phyloP scores from a whole-genome alignment of 2,113 vertebrate species.

The Suricata suricatta region DNA sequence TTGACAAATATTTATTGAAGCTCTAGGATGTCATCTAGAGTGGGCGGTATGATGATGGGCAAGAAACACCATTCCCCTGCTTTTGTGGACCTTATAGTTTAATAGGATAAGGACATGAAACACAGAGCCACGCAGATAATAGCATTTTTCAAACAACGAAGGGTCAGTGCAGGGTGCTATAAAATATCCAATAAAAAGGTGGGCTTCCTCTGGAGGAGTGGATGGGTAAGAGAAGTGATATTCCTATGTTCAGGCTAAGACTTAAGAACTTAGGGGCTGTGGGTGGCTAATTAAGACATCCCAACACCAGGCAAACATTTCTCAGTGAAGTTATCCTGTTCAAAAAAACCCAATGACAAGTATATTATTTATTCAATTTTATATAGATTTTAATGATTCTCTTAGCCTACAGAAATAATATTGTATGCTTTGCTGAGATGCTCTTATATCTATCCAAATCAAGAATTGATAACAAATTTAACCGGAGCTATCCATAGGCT shows the following conservation, averaged over 20 bases:
- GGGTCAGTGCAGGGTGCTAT: background rate
- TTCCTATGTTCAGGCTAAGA: background rate
- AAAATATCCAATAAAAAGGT: background rate
- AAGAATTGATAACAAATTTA: slow-evolving; percentile 66
- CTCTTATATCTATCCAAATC: slow-evolving; percentile 59
- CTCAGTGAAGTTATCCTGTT: background rate
- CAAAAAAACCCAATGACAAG: background rate
- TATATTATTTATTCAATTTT: background rate
- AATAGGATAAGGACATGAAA: background rate
- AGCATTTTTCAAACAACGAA: background rate
- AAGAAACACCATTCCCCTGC: background rate
- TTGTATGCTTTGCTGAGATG: background rate
- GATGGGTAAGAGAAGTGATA: background rate
- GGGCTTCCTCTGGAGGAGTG: background rate
- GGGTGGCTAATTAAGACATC: background rate
- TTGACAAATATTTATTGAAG: background rate
- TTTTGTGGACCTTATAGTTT: background rate
- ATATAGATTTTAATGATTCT: background rate
- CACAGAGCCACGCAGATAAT: background rate
- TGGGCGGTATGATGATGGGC: background rate
- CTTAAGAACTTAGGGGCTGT: background rate
- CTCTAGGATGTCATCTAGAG: background rate
- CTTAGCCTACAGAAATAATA: background rate
- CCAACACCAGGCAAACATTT: background rate
- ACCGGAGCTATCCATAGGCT: background rate